phyloP scores from a whole-genome alignment of 2,113 vertebrate species.

The Pampusana beccarii region DNA sequence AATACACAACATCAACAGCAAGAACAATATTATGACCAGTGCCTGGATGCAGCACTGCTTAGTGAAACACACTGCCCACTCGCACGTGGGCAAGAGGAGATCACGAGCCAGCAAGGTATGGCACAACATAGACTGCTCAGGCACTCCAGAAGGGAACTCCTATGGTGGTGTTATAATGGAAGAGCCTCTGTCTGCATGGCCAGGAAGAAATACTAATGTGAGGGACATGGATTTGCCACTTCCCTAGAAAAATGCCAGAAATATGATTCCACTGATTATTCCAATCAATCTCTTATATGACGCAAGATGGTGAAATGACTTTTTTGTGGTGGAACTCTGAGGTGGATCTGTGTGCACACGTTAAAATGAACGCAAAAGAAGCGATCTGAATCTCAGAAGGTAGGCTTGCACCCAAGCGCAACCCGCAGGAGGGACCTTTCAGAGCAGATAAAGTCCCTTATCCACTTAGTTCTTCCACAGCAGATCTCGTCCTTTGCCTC shows the following conservation, averaged over 20 bases:
- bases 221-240: not conserved
- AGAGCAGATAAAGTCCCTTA: not conserved
- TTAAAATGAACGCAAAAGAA: not conserved
- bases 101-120: not conserved
- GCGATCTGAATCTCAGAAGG: not conserved
- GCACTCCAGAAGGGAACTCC: not conserved
- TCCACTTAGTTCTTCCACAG: not conserved
- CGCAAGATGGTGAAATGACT: not conserved
- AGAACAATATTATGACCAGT: not conserved
- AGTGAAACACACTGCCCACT: not conserved
- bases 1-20: too few relatives aligned
- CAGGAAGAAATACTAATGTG: rapidly evolving
- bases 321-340: not conserved
- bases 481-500: not conserved
- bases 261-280: not conserved
- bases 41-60: not conserved
- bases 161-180: rapidly evolving
- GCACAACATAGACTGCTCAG: rapidly evolving
- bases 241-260: not conserved
- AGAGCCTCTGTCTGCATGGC: not conserved
- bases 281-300: not conserved
- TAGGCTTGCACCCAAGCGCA: not conserved
- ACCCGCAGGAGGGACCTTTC: not conserved
- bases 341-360: rapidly evolving
- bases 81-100: not conserved